phyloP scores from a whole-genome alignment of 2,797 vertebrate genomes.

The Takifugu rubripes region DNA sequence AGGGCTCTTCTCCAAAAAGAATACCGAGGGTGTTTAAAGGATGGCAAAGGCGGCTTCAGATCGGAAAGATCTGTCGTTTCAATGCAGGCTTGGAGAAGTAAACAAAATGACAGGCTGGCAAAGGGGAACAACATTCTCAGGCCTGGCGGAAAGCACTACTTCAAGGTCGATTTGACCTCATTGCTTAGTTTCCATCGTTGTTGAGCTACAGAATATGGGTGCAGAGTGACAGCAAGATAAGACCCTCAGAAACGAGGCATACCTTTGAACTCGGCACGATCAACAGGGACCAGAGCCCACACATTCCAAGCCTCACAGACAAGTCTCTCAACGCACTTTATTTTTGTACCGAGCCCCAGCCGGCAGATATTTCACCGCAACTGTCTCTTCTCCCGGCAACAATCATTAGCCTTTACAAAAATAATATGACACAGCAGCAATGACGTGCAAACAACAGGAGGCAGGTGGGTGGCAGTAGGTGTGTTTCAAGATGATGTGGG shows the following conservation, averaged over 20 bases:
- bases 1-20: slow-evolving; percentile 27
- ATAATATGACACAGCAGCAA: slow-evolving; percentile 67
- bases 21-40: slow-evolving; percentile 34
- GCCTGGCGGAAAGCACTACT: slow-evolving; percentile 66
- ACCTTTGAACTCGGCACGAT: slow-evolving; percentile 53
- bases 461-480: slow-evolving; percentile 70
- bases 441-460: slow-evolving; percentile 65
- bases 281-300: slow-evolving; percentile 25
- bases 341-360: not conserved
- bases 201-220: slow-evolving; percentile 46
- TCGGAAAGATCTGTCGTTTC: slow-evolving; percentile 47
- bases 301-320: slow-evolving; percentile 36
- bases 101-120: slow-evolving; percentile 46
- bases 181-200: slow-evolving; percentile 74
- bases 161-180: slow-evolving; percentile 81
- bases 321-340: slow-evolving; percentile 32
- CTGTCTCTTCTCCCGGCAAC: slow-evolving; percentile 37
- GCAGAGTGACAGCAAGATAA: slow-evolving; percentile 65
- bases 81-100: slow-evolving; percentile 54
- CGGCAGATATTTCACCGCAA: slow-evolving; percentile 11
- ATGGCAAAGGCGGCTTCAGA: slow-evolving; percentile 34
- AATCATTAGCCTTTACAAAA: slow-evolving; percentile 41
- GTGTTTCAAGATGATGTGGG: slow-evolving; percentile 56
- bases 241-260: slow-evolving; percentile 62
- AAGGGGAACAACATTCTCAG: slow-evolving; percentile 56